Percentiles rank a stretch among this genome's conserved stretches.
Evolutionary conservation across 2,797 vertebrate species (phyloP).

Genomic region (Borostomias antarcticus): DNA sequence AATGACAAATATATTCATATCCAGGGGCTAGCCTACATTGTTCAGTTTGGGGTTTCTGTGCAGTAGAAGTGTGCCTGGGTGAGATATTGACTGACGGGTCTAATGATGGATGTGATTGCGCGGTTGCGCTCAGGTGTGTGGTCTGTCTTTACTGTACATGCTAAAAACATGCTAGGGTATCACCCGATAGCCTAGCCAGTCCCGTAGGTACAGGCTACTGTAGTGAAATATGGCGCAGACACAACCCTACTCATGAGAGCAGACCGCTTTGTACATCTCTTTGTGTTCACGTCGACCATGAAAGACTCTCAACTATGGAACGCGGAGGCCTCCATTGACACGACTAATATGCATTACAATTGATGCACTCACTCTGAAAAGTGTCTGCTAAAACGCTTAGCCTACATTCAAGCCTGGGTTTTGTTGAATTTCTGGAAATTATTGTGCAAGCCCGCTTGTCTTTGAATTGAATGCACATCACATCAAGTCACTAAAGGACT

Average conservation of each 20-base stretch:
- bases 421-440: too few species aligned
- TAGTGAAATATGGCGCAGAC: slow-evolving; percentile 25
- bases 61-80: neutral
- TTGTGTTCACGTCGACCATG: slow-evolving; percentile 54
- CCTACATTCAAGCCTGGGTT: too few species aligned
- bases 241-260: slow-evolving; percentile 35
- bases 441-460: too few species aligned
- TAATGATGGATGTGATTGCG: neutral
- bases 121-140: too few species aligned
- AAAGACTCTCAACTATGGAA: slow-evolving; percentile 46
- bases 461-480: too few species aligned
- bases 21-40: too few species aligned
- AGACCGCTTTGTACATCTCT: slow-evolving; percentile 56
- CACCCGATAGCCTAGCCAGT: neutral
- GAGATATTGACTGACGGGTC: neutral
- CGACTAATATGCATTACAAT: slow-evolving; percentile 65
- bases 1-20: too few species aligned
- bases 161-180: neutral
- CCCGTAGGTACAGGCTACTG: neutral
- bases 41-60: neutral
- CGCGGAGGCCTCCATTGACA: slow-evolving; percentile 41
- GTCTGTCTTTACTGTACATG: neutral
- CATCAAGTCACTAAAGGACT: too few species aligned
- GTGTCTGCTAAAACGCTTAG: neutral
- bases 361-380: slow-evolving; percentile 55